phyloP scores from a whole-genome alignment of 1,140 invertebrate genomes.

The Listronotus oregonensis region DNA sequence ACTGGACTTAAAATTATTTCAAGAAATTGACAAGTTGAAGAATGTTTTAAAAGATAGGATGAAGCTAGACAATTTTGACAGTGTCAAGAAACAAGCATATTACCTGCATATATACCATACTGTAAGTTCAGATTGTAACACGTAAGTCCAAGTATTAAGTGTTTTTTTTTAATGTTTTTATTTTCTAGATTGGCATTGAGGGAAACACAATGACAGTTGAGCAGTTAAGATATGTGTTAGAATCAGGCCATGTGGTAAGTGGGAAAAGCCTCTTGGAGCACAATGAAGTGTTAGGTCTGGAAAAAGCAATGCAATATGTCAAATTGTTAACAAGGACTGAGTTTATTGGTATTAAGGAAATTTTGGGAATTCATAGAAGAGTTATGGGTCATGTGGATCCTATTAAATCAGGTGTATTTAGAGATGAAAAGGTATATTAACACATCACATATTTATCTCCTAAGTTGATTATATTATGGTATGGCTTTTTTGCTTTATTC shows the following conservation, averaged over 20 bases:
- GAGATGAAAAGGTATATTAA: slow-evolving; percentile 54
- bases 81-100: slow-evolving; percentile 92
- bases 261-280: slow-evolving; percentile 96
- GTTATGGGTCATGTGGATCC: slow-evolving; percentile 94
- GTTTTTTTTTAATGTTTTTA: slow-evolving; percentile 2
- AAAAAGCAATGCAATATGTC: slow-evolving; percentile 93
- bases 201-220: slow-evolving; percentile 96
- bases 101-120: slow-evolving; percentile 97
- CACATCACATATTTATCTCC: not conserved
- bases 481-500: slow-evolving; percentile 15
- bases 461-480: not conserved
- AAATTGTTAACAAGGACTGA: slow-evolving; percentile 81
- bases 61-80: slow-evolving; percentile 74
- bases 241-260: slow-evolving; percentile 89
- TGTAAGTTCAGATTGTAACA: slow-evolving; percentile 63
- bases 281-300: slow-evolving; percentile 93
- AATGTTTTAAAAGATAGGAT: slow-evolving; percentile 81
- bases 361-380: slow-evolving; percentile 89
- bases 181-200: slow-evolving; percentile 79
- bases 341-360: slow-evolving; percentile 79
- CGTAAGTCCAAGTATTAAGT: slow-evolving; percentile 54
- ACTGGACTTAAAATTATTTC: slow-evolving; percentile 79
- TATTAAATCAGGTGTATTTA: slow-evolving; percentile 80
- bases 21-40: slow-evolving; percentile 85
- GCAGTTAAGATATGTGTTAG: slow-evolving; percentile 89